Evolutionary conservation across 2,888 invertebrate species (phyloP).

Genomic region (Xanthia togata): DNA sequence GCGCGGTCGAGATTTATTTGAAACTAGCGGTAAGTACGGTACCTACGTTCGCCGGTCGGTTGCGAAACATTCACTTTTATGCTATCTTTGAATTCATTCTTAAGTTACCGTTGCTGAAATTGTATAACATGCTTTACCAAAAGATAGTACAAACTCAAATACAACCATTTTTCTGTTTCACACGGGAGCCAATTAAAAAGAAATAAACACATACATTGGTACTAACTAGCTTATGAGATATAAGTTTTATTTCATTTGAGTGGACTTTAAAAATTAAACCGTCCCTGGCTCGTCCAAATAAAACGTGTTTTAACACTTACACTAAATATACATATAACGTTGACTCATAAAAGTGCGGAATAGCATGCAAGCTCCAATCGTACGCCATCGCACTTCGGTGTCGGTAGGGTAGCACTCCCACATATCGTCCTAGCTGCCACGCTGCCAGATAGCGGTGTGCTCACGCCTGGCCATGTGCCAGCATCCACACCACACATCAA

Average conservation of each 20-base stretch:
- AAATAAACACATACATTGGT: not conserved
- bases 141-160: not conserved
- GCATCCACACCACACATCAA: constrained; percentile 48
- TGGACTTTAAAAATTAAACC: not conserved
- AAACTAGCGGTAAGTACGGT: constrained; percentile 25
- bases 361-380: constrained; percentile 17
- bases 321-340: not conserved
- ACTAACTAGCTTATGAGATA: too few species aligned
- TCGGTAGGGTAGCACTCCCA: constrained; percentile 25
- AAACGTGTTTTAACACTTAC: constrained; percentile 1
- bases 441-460: constrained; percentile 36
- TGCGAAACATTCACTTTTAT: constrained; percentile 14
- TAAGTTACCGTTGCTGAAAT: constrained; percentile 1
- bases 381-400: not conserved
- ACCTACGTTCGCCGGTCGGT: constrained; percentile 1
- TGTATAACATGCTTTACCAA: not conserved
- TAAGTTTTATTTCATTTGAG: not conserved
- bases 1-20: constrained; percentile 41
- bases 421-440: constrained; percentile 24
- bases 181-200: not conserved
- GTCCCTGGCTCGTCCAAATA: not conserved
- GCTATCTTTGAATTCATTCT: constrained; percentile 16
- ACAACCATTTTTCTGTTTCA: not conserved
- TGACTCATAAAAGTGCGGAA: constrained; percentile 19
- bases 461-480: constrained; percentile 49